phyloP scores from a whole-genome alignment of 2,888 invertebrate genomes.

The Hedya salicella region DNA sequence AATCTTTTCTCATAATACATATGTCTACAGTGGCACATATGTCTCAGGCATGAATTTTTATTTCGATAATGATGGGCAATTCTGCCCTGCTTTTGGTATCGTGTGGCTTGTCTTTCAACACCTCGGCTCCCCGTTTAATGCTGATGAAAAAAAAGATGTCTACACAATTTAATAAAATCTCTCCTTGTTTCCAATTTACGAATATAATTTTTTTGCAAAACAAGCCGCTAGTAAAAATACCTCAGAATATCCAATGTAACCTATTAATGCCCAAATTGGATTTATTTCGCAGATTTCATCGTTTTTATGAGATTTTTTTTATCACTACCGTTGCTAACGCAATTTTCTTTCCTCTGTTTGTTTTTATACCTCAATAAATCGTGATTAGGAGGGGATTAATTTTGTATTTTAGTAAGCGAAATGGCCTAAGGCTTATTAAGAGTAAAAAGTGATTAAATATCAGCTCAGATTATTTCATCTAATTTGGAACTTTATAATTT shows the following conservation, averaged over 20 bases:
- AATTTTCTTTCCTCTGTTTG: conserved; percentile 54
- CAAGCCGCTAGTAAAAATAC: not conserved
- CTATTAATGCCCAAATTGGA: conserved; percentile 47
- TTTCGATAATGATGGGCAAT: too few relatives aligned
- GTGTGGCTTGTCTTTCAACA: too few relatives aligned
- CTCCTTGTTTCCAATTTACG: conserved; percentile 1
- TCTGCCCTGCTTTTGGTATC: too few relatives aligned
- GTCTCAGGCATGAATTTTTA: too few relatives aligned
- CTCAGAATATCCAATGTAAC: conserved; percentile 3
- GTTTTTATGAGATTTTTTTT: conserved; percentile 51
- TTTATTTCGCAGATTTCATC: conserved; percentile 54
- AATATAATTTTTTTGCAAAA: not conserved
- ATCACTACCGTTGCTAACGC: conserved; percentile 47
- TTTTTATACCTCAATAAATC: conserved; percentile 53
- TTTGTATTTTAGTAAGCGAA: conserved; percentile 34
- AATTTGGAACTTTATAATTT: not conserved
- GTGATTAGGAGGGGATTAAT: conserved; percentile 44
- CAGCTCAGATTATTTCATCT: not conserved
- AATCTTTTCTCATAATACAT: too few relatives aligned
- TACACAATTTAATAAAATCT: not conserved
- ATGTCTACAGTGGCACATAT: too few relatives aligned
- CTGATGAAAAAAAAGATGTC: not conserved
- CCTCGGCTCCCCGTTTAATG: too few relatives aligned
- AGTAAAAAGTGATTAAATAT: not conserved
- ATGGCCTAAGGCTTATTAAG: conserved; percentile 15